Evolutionary conservation across 2,113 vertebrate species (phyloP), one percentile per base, ranked within the genome.

Genomic region (Gasterosteus aculeatus): DNA sequence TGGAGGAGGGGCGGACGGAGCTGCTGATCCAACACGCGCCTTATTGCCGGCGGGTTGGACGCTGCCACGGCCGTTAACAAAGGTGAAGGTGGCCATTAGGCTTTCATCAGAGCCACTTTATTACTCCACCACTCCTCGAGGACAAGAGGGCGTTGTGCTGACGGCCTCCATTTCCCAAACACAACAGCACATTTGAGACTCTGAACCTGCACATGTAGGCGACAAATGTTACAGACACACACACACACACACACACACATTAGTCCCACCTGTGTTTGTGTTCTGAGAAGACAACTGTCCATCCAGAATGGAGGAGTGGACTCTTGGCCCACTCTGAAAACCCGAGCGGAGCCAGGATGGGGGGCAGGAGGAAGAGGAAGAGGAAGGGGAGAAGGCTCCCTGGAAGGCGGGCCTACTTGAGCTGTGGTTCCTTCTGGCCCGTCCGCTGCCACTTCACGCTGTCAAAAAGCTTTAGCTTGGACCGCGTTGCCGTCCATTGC

Each of bases 81-180:
- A 77, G 73, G 90, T 84, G 89, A 91, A 92, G 90, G 85, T 89
- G 22, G 84, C 92, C 93, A 95, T 95, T 95, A 95, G 89, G 94
- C 93, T 95, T 95, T 95, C 92, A 95, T 94, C 93, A 94, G 91
- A 85, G 85, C 85, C 85, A 85, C 78, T 84, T 89, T 91, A 94
- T 75, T 77, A 10, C 90, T 91, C 88, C 87, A 72, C 85, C 91
- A 79, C 88, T 88, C 91, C 80, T 92, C 89, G 85, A 87, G 94
- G 92, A 93, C 92, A 92, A 94, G 92, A 90, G 91, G 89, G 91
- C 92, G 87, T 89, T 93, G 62, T 75, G 77, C 84, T 69, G 72
- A 75, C 63, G 86, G 70, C 47, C 41, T 86, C 54, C 33, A 60
- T 91, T 92, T 89, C 70, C 63, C 81, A 33, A 44, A 44, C 51